These are phyloP conservation scores for Pluvianellus socialis DNA, from an alignment of 2,113 vertebrate species.

Conservation along the genomic window DNA sequence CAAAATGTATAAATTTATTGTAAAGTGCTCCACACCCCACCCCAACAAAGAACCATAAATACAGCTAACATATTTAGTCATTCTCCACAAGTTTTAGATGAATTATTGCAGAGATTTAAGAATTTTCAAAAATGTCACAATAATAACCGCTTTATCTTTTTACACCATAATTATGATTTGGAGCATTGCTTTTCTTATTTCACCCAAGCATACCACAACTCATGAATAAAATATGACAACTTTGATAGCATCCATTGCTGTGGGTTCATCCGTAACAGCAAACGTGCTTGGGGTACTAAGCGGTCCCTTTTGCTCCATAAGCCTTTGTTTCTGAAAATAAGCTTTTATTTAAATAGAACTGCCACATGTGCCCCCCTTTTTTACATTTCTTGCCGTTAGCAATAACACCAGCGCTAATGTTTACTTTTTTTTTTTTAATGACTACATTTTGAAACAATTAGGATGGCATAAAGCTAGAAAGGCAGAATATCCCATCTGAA, in stretches of 20 bases:
- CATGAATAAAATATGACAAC: slow-evolving; percentile 95
- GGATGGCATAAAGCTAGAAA: not conserved
- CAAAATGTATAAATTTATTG: not conserved
- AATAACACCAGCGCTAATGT: slow-evolving; percentile 37
- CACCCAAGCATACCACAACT: slow-evolving; percentile 82
- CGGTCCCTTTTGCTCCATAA: slow-evolving; percentile 39
- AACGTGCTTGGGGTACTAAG: slow-evolving; percentile 74
- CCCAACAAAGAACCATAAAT: not conserved
- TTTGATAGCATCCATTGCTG: slow-evolving; percentile 85
- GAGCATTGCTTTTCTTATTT: slow-evolving; percentile 83
- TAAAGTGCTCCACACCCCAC: not conserved
- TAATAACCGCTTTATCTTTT: slow-evolving; percentile 74
- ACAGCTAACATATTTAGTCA: not conserved
- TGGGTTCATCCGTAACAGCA: slow-evolving; percentile 75
- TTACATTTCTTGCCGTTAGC: slow-evolving; percentile 10
- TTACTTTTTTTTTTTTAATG: slow-evolving; percentile 44
- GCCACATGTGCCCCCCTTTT: not conserved
- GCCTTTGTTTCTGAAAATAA: slow-evolving; percentile 71
- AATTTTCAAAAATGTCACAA: slow-evolving; percentile 63
- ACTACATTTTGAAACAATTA: slow-evolving; percentile 47
- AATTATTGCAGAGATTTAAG: slow-evolving; percentile 53
- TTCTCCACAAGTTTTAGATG: slow-evolving; percentile 24
- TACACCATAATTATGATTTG: slow-evolving; percentile 78
- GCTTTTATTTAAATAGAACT: slow-evolving; percentile 66
- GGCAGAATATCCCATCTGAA: not conserved